A percentile compares a stretch with the other conserved stretches of the same genome.
Conservation (phyloP, 2,797 vertebrate genomes). For the Xerus rutilus region DNA sequence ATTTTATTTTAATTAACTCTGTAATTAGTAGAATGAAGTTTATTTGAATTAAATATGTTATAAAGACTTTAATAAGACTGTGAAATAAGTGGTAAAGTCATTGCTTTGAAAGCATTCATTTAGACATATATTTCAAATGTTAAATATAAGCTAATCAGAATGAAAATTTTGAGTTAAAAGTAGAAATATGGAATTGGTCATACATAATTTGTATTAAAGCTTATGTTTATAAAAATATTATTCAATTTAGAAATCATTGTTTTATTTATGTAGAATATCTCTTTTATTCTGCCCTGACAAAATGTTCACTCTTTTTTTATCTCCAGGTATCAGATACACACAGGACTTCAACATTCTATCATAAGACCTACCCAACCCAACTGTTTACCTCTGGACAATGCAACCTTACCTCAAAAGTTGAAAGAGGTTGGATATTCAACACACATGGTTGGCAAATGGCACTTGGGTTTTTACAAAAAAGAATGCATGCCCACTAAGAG, state of each 20-base stretch:
- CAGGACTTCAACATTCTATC: conserved; percentile 98
- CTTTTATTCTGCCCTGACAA: conserved; percentile 27
- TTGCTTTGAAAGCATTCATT: neutral
- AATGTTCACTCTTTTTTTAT: conserved; percentile 47
- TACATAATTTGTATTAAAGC: neutral
- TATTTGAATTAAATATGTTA: neutral
- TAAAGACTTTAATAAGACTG: conserved; percentile 13
- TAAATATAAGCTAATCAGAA: neutral
- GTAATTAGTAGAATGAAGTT: conserved; percentile 13
- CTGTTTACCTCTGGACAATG: conserved; percentile 96
- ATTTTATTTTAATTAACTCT: neutral
- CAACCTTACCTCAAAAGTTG: conserved; percentile 97
- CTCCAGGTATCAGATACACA: conserved; percentile 98
- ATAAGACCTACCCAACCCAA: conserved; percentile 97
- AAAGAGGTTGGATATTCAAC: conserved; percentile 96
- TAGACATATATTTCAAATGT: neutral
- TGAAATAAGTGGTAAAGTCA: neutral
- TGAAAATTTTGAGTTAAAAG: neutral
- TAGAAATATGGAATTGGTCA: neutral
- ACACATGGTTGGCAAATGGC: conserved; percentile 99
- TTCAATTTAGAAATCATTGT: conserved; percentile 15
- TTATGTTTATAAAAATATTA: neutral
- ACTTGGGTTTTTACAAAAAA: conserved; percentile 97
- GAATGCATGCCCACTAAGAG: conserved; percentile 97
- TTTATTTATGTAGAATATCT: neutral